phyloP scores from a whole-genome alignment of 2,888 invertebrate genomes.

The Synergus laeviventris region DNA sequence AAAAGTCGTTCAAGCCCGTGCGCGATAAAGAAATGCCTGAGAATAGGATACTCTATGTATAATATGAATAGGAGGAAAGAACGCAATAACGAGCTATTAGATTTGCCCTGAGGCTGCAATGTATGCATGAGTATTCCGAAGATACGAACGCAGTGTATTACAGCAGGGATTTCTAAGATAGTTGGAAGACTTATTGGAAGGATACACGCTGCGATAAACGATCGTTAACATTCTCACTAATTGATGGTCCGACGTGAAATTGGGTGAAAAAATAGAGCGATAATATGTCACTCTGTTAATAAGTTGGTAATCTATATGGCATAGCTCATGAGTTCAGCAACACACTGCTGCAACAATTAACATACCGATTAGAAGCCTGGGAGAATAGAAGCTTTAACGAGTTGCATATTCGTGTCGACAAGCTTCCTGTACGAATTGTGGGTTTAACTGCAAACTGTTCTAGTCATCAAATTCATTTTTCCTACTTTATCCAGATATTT shows the following conservation, averaged over 20 bases:
- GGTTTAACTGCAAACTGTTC: no score
- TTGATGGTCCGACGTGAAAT: constrained; percentile 3
- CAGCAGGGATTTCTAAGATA: background rate
- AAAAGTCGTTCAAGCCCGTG: background rate
- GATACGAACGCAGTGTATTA: background rate
- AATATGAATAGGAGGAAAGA: constrained; percentile 17
- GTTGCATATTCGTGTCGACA: background rate
- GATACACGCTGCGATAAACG: background rate
- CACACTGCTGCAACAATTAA: background rate
- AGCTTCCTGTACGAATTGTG: background rate
- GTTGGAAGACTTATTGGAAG: constrained; percentile 15
- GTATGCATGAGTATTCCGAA: constrained; percentile 10
- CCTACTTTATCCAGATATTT: no score
- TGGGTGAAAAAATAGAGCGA: background rate
- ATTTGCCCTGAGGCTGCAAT: constrained; percentile 13
- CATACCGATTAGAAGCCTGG: background rate
- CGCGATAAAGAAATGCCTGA: background rate
- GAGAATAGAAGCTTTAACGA: background rate
- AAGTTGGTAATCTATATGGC: background rate
- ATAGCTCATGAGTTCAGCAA: background rate
- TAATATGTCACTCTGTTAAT: background rate
- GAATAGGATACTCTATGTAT: background rate
- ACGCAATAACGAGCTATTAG: constrained; percentile 8
- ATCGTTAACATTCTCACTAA: constrained; percentile 3
- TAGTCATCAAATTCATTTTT: no score